Evolutionary conservation across 2,797 vertebrate genomes (phyloP), one percentile per base, ranked within the genome.

Genomic region (Otolemur crassicaudatus): DNA sequence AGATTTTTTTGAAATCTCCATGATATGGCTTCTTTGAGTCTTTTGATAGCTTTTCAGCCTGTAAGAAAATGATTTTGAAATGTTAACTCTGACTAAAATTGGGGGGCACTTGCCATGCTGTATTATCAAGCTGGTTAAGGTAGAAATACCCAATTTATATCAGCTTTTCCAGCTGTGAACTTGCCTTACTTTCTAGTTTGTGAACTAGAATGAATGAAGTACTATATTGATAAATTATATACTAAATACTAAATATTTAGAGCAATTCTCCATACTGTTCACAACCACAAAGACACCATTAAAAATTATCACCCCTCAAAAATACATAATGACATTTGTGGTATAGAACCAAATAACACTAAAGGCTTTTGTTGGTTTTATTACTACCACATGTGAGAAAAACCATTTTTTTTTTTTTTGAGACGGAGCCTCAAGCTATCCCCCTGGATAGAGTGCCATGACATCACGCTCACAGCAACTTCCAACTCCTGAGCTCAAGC

Each of bases 101-200:
- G 63, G 43, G 79, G 77, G 65, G 19, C 34, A 89, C 95, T 97
- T 98, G 97, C 97, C 96, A 96, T 93, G 67, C 76, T 96, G 90
- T 97, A 94, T 97, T 98, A 65, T 82, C 75, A 98, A 97, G 97
- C 97, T 94, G 75, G 91, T 95, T 69, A 93, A 84, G 73, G 83
- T 98, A 96, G 96, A 98, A 98, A 95, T 95, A 95, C 81, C 98
- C 98, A 96, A 96, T 91, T 87, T 97, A 82, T 97, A 97, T 97
- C 97, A 98, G 97, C 97, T 98, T 98, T 98, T 98, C 97, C 95
- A 97, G 92, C 97, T 97, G 94, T 98, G 97, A 98, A 98, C 97
- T 98, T 98, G 97, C 98, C 98, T 98, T 99, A 98, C 98, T 99
- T 99, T 98, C 97, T 98, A 98, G 97, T 98, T 97, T 98, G 29